A percentile compares a stretch with the other conserved stretches of the same genome.
Conservation (phyloP, 2,888 invertebrate genomes). For the Metacarcinus magister region DNA sequence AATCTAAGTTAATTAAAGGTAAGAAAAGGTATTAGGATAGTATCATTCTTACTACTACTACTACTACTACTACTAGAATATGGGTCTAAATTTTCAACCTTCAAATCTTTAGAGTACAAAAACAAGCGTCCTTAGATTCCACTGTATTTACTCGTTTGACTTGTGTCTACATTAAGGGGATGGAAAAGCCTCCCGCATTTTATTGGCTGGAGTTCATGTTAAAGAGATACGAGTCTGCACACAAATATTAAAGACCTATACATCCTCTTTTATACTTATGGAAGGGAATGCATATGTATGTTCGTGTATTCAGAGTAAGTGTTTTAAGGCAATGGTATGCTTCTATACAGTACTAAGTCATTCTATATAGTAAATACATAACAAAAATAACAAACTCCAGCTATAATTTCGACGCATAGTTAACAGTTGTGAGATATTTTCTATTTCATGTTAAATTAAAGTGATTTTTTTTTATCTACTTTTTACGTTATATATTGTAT, state of each 20-base stretch:
- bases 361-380: background rate
- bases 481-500: background rate
- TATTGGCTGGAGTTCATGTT: conserved; percentile 30
- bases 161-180: background rate
- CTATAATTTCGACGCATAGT: background rate
- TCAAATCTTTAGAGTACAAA: background rate
- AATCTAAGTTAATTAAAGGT: no score
- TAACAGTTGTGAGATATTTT: background rate
- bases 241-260: background rate
- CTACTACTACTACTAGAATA: background rate
- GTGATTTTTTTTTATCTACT: background rate
- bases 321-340: background rate
- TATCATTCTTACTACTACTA: no score
- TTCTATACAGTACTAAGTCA: background rate
- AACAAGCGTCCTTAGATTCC: background rate
- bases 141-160: background rate
- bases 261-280: background rate
- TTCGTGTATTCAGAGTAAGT: background rate
- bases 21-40: no score
- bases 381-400: background rate
- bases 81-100: background rate
- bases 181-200: background rate
- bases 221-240: background rate
- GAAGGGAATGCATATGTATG: background rate
- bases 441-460: background rate